phyloP scores from a whole-genome alignment of 2,113 vertebrate genomes.

The Dasyprocta punctata region DNA sequence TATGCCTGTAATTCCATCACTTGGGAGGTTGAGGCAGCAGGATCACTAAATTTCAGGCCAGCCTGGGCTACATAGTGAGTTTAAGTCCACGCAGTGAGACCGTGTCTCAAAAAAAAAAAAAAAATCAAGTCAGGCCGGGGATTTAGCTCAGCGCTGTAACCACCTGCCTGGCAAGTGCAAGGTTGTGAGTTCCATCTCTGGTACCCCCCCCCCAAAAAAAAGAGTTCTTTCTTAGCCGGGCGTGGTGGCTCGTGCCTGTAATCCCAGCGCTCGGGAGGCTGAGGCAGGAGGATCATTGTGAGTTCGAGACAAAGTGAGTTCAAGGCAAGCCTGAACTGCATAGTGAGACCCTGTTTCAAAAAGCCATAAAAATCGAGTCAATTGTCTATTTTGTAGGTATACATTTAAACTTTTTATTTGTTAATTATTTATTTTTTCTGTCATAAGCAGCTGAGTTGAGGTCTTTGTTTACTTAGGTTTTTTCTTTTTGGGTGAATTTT shows the following conservation, averaged over 20 bases:
- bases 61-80: not conserved
- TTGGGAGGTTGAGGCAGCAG: not conserved
- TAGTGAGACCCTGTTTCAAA: not conserved
- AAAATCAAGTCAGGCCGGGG: no score
- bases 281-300: no score
- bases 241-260: no score
- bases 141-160: no score
- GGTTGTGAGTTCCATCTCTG: no score
- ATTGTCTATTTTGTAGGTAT: constrained; percentile 21
- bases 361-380: not conserved
- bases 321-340: not conserved
- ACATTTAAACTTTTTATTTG: constrained; percentile 48
- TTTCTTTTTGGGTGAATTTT: constrained; percentile 56
- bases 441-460: constrained; percentile 31
- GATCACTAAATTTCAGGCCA: not conserved
- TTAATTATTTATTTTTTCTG: constrained; percentile 39
- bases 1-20: not conserved
- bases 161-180: no score
- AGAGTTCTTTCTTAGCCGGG: no score
- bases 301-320: no score
- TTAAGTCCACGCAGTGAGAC: not conserved
- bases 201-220: no score
- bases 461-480: constrained; percentile 26
- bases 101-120: not conserved
- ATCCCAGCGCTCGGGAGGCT: no score